phyloP scores from a whole-genome alignment of 1,140 invertebrate species.

The Catajapyx aquilonaris region DNA sequence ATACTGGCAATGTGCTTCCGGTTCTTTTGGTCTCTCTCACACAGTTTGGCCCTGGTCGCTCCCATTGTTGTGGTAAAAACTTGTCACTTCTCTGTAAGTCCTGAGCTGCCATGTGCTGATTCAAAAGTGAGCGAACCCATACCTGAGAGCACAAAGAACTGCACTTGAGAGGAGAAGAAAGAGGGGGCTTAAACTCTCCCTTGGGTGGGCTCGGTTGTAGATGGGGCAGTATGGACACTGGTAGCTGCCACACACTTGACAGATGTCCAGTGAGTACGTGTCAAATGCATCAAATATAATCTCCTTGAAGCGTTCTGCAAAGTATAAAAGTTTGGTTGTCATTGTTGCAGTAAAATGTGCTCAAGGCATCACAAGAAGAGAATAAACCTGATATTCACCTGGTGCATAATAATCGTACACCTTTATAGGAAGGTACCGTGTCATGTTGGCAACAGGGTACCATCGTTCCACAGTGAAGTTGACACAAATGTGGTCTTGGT shows the following conservation, averaged over 20 bases:
- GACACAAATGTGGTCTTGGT: slow-evolving; percentile 62
- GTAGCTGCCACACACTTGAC: slow-evolving; percentile 93
- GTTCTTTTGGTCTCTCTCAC: not conserved
- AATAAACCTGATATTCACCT: slow-evolving; percentile 31
- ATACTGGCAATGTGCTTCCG: too few species aligned
- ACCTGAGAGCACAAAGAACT: not conserved
- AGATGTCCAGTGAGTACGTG: slow-evolving; percentile 79
- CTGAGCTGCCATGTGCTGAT: not conserved
- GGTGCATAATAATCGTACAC: slow-evolving; percentile 94
- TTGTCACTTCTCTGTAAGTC: not conserved
- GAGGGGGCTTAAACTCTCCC: too few species aligned
- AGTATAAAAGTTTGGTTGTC: slow-evolving; percentile 10
- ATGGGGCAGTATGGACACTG: slow-evolving; percentile 93
- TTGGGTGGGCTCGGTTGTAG: slow-evolving; percentile 34
- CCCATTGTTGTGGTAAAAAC: not conserved
- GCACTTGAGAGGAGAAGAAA: slow-evolving; percentile 1
- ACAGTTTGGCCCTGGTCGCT: not conserved
- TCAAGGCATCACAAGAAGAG: not conserved
- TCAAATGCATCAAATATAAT: slow-evolving; percentile 75
- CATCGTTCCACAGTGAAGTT: slow-evolving; percentile 82
- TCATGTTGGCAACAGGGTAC: slow-evolving; percentile 93
- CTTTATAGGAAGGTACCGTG: slow-evolving; percentile 66
- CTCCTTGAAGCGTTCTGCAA: slow-evolving; percentile 84
- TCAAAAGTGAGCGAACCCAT: not conserved
- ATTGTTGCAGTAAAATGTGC: not conserved